Percentiles rank a stretch among this genome's conserved stretches.
Evolutionary conservation across 1,140 invertebrate species (phyloP).

Genomic region (Mesaphorura yosii): DNA sequence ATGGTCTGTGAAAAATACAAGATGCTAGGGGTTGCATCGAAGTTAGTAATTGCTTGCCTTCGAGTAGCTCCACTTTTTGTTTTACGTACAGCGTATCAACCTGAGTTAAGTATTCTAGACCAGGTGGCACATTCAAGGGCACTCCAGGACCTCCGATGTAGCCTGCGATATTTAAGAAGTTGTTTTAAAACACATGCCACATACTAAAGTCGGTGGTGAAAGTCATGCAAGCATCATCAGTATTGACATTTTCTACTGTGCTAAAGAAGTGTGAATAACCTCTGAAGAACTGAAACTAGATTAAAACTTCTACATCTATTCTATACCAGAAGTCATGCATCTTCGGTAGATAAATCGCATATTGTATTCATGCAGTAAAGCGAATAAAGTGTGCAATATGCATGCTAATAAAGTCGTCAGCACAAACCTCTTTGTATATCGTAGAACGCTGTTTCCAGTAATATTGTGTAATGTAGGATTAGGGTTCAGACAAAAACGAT

Average conservation of each 20-base stretch:
- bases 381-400: background rate
- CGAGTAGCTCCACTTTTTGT: conserved; percentile 73
- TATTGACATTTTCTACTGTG: background rate
- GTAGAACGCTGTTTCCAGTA: background rate
- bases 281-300: background rate
- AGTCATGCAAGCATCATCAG: background rate
- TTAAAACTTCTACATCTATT: background rate
- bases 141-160: background rate
- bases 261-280: background rate
- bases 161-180: background rate
- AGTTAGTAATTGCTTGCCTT: conserved; percentile 49
- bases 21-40: background rate
- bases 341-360: background rate
- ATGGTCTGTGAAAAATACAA: background rate
- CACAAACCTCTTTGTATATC: background rate
- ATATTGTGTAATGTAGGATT: background rate
- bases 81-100: conserved; percentile 79
- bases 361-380: background rate
- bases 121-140: conserved; percentile 61
- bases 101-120: conserved; percentile 83
- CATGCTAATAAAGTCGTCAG: background rate
- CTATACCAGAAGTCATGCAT: background rate
- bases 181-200: background rate
- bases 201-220: background rate
- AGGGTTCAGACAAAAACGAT: no score